Evolutionary conservation across 2,797 vertebrate species (phyloP), one percentile per base, ranked within the genome.

Genomic region (Phyllotis vaccarum): DNA sequence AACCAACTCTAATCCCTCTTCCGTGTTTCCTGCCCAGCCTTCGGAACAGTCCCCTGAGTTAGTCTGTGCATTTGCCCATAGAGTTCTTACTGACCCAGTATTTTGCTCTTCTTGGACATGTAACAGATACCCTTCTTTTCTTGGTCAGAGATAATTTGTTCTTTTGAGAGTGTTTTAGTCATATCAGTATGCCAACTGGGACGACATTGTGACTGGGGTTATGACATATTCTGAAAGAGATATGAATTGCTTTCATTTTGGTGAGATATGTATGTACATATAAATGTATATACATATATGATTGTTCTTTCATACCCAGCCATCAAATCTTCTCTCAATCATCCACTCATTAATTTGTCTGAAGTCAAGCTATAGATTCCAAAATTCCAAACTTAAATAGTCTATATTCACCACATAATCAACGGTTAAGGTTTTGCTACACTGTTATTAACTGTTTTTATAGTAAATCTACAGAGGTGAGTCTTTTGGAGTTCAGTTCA

Each of bases 361-460:
- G 54, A 52, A 90, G 46, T 68, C 40, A 79, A 92, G 27, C 75
- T 86, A 89, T 62, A 66, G 54, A 82, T 58, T 49, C 21, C 58
- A 68, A 68, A 34, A 68, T 17, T 34, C 27, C 5, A 86, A 86
- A 86, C 74, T 40, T 89, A 93, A 93, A 10, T 96, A 82, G 22
- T 43, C 40, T 56, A 75, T 76, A 68, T 31, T 66, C 78, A 58
- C 56, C 27, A 82, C 31, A 68, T 46, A 93, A 90, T 27, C 85
- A 62, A 74, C 9, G 72, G 12, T 78, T 75, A 81, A 49, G 75
- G 75, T 85, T 52, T 91, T 81, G 43, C 83, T 95, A 68, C 90
- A 95, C n/a, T 92, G 62, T 68, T 46, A 86, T 43, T 88, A 96
- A 95, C 56, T 76, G 22, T 31, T 90, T 93, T 93, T 75, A 54